A percentile compares a stretch with the other conserved stretches of the same genome.
These are phyloP conservation scores for Synergus laeviventris DNA, from an alignment of 2,888 invertebrate genomes.

Conservation along the genomic window DNA sequence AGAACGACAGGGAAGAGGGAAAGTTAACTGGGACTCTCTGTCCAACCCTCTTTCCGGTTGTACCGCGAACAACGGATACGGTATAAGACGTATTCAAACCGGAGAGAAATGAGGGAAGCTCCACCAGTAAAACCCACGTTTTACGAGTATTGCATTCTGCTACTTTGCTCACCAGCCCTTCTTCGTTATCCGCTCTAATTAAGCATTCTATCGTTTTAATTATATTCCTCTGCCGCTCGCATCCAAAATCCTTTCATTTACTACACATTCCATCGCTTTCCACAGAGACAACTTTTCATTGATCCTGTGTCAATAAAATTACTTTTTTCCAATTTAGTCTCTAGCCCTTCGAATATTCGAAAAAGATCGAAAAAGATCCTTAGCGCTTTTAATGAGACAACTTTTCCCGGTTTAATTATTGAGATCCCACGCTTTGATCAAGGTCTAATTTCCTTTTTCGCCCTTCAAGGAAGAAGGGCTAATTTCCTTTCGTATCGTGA, in stretches of 20 bases:
- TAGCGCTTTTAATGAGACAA: neutral
- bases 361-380: neutral
- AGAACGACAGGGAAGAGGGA: constrained; percentile 43
- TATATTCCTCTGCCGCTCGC: constrained; percentile 58
- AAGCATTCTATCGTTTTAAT: constrained; percentile 70
- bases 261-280: constrained; percentile 47
- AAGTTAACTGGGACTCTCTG: constrained; percentile 54
- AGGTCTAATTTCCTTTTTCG: neutral
- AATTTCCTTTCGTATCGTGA: constrained; percentile 18
- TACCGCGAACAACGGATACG: constrained; percentile 53
- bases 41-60: constrained; percentile 50
- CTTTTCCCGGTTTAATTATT: neutral
- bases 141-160: constrained; percentile 66
- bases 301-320: constrained; percentile 10
- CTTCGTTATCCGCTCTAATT: constrained; percentile 64
- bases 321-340: neutral
- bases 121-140: constrained; percentile 63
- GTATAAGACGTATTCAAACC: constrained; percentile 58
- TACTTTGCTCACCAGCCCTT: constrained; percentile 53
- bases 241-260: constrained; percentile 41
- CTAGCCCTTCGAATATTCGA: neutral
- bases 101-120: constrained; percentile 55
- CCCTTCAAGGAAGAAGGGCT: constrained; percentile 12
- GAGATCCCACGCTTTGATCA: neutral
- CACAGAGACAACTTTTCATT: constrained; percentile 46